Conservation (phyloP, 2,113 vertebrate species). For the Pogona vitticeps region DNA sequence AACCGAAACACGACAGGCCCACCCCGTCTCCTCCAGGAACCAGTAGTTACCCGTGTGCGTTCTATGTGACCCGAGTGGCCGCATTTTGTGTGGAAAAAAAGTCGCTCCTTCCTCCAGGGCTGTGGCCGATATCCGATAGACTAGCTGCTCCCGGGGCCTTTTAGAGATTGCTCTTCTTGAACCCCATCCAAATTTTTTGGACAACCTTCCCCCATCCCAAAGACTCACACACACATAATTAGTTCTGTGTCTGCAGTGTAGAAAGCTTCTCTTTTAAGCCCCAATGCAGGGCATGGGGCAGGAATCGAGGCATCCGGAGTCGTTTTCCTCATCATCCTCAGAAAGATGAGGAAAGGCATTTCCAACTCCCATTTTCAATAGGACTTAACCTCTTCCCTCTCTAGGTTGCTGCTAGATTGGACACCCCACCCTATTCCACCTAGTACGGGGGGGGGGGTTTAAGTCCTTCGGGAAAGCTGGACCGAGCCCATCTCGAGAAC, state of each 20-base stretch:
- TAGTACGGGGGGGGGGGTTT: no score
- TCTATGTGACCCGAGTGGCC: slow-evolving; percentile 51
- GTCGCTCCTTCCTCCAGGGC: slow-evolving; percentile 57
- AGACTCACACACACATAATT: not conserved
- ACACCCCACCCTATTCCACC: fast-evolving
- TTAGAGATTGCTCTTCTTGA: not conserved
- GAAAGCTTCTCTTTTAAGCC: slow-evolving; percentile 25
- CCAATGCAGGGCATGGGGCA: not conserved
- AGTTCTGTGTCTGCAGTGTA: not conserved
- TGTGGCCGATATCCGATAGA: slow-evolving; percentile 55
- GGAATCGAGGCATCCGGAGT: no score
- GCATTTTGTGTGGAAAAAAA: slow-evolving; percentile 53
- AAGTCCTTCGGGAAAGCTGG: no score
- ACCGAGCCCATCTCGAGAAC: no score
- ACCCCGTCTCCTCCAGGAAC: slow-evolving; percentile 19
- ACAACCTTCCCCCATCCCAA: not conserved
- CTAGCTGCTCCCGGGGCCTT: slow-evolving; percentile 28
- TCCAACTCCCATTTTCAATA: not conserved
- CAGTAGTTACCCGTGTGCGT: slow-evolving; percentile 51
- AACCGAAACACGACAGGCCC: not conserved
- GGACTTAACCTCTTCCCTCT: not conserved
- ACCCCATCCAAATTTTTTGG: no score
- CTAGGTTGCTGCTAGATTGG: not conserved
- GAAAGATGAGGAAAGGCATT: not conserved
- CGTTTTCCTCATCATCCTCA: not conserved